phyloP scores from a whole-genome alignment of 2,888 invertebrate genomes.

The Coelopa pilipes region DNA sequence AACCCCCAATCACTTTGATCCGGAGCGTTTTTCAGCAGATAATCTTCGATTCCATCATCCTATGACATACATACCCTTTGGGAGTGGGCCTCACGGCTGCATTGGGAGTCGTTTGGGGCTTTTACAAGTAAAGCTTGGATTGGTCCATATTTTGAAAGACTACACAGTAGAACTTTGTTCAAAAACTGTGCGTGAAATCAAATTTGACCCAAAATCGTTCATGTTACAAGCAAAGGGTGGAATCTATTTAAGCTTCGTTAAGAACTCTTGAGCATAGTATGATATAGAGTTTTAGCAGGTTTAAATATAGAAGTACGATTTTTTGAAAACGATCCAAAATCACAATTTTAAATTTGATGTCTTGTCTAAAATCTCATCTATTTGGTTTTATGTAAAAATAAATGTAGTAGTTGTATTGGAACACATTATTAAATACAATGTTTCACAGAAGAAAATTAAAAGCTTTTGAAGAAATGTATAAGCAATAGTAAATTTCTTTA shows the following conservation, averaged over 20 bases:
- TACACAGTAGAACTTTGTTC: slow-evolving; percentile 51
- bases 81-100: slow-evolving; percentile 61
- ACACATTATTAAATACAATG: too few species aligned
- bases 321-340: too few species aligned
- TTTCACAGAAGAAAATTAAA: too few species aligned
- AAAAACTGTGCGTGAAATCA: slow-evolving; percentile 52
- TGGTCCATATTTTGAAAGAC: slow-evolving; percentile 55
- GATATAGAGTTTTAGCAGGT: too few species aligned
- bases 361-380: too few species aligned
- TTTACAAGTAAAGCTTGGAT: slow-evolving; percentile 59
- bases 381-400: too few species aligned
- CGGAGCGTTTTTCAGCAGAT: slow-evolving; percentile 57
- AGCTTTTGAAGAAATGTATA: too few species aligned
- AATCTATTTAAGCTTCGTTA: slow-evolving; percentile 53
- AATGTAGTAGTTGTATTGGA: too few species aligned
- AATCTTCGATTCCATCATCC: slow-evolving; percentile 49
- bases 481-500: too few species aligned
- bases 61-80: slow-evolving; percentile 62
- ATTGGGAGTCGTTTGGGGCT: slow-evolving; percentile 63
- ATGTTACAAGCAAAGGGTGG: slow-evolving; percentile 59
- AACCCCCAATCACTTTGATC: slow-evolving; percentile 57
- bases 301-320: too few species aligned
- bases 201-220: slow-evolving; percentile 58
- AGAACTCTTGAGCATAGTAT: background rate
- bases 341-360: too few species aligned